Base-by-base conservation (phyloP, 92 coral and sea anemone species). In the Porites evermanni region DNA sequence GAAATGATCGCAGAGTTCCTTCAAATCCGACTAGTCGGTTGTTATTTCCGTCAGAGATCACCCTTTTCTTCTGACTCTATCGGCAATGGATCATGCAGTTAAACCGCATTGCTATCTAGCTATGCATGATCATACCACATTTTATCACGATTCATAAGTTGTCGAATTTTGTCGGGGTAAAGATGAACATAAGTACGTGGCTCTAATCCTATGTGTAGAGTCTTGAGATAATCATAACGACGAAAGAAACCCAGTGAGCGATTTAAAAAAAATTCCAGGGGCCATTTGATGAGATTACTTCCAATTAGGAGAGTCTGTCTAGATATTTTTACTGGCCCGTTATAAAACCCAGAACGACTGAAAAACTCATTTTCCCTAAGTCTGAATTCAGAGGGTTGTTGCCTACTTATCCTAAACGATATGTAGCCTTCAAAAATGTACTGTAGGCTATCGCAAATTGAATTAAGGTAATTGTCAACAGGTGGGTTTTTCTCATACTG, bases 221-320 rank as follows among this genome's bases (percentile, higher is more conserved):
- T 12, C 64, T 64, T 79, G 9, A 79, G 26, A 64, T 79, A 79
- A 47, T 44, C 73, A 66, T 79, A 79, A 2, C 21, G 19, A 12
- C 73, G 61, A 23, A 63, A 79, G 20, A 21, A 11, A 12, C 86
- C 86, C 4, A 81, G 29, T 32, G 67, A 26, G 17, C 59, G 50
- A 12, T 70, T 81, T 4, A 70, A 50, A 9, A 81, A 0, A 20
- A 81, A 81, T 14, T 69, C 67, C 4, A 81, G 51, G 23, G 86
- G 86, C 86, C 86, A 81, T 1, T 53, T 53, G 0, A 6, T 72
- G 38, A 10, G 0, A 64, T 19, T 1, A 3, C 32, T 64, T 6
- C 8, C 26, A 24, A 24, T 0, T 0, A 2, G 17, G 5, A 38
- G 11, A 18, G 9, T 7, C 72, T 67, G 44, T 64, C 47, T 21